Percentiles rank a stretch among this genome's conserved stretches.
Conservation (phyloP, 1,140 invertebrate genomes). For the Heliothis subflexa region DNA sequence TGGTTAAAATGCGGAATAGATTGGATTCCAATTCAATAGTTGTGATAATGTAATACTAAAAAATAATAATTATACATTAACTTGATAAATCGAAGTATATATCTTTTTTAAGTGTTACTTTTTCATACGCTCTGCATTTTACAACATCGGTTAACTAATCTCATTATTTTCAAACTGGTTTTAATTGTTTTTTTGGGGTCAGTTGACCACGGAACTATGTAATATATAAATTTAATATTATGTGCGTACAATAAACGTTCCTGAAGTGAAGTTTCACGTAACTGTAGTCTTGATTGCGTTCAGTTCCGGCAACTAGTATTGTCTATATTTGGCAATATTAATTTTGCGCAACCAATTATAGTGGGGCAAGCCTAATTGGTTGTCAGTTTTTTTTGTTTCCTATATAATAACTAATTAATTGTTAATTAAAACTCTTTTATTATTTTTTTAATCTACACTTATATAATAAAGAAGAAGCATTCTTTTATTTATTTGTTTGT, state of each 20-base stretch:
- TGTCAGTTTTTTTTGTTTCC: not conserved
- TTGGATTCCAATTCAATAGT: no score
- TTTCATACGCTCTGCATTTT: no score
- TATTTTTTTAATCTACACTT: no score
- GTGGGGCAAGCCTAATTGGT: constrained; percentile 2
- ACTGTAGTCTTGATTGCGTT: constrained; percentile 4
- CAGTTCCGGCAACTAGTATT: not conserved
- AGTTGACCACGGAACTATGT: not conserved
- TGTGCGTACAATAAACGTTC: not conserved
- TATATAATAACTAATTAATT: not conserved
- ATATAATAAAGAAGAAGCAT: no score
- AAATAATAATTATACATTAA: no score
- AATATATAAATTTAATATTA: not conserved
- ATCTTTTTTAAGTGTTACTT: no score
- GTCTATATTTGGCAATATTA: constrained; percentile 20
- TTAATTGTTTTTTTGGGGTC: not conserved
- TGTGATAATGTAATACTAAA: no score
- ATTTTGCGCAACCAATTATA: constrained; percentile 26
- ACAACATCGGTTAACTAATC: no score
- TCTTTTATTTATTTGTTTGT: no score
- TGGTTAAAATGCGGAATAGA: not conserved
- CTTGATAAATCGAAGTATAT: no score
- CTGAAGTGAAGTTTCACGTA: constrained; percentile 8
- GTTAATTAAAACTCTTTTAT: no score
- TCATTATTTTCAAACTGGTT: no score